A percentile compares a stretch with the other conserved stretches of the same genome.
These are phyloP conservation scores for Cerastis rubricosa DNA, from an alignment of 2,888 invertebrate genomes.

Conservation along the genomic window DNA sequence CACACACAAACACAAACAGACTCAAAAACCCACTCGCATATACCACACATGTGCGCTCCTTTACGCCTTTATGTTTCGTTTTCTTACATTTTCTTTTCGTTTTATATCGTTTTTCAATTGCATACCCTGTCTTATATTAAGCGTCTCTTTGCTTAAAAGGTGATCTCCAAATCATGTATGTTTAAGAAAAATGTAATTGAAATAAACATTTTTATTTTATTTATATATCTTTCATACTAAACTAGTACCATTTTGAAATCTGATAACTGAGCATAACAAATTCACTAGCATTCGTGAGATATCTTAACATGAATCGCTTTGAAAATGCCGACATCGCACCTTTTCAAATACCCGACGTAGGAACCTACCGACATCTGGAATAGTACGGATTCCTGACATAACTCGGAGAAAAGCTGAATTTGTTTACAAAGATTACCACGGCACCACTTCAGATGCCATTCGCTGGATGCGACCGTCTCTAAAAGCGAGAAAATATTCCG, in stretches of 20 bases:
- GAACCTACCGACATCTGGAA: conserved; percentile 30
- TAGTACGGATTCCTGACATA: conserved; percentile 49
- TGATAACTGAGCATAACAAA: not conserved
- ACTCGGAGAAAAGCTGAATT: conserved; percentile 52
- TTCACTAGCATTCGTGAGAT: not conserved
- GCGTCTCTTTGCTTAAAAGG: no score
- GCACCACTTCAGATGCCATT: conserved; percentile 45
- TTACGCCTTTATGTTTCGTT: no score
- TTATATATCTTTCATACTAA: not conserved
- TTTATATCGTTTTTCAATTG: no score
- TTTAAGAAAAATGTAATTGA: no score
- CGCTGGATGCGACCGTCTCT: conserved; percentile 48
- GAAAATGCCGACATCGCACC: conserved; percentile 38
- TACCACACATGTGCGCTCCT: no score
- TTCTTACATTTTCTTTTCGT: no score
- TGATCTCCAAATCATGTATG: no score
- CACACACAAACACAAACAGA: no score
- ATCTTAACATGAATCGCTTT: conserved; percentile 16
- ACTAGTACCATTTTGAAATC: not conserved
- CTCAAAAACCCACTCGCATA: no score
- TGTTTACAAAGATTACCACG: conserved; percentile 60
- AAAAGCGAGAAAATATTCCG: conserved; percentile 73
- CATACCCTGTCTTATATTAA: no score
- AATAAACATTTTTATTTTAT: no score
- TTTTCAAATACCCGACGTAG: conserved; percentile 41